Conservation (phyloP, 1,140 invertebrate genomes). For the Pogonomyrmex californicus region DNA sequence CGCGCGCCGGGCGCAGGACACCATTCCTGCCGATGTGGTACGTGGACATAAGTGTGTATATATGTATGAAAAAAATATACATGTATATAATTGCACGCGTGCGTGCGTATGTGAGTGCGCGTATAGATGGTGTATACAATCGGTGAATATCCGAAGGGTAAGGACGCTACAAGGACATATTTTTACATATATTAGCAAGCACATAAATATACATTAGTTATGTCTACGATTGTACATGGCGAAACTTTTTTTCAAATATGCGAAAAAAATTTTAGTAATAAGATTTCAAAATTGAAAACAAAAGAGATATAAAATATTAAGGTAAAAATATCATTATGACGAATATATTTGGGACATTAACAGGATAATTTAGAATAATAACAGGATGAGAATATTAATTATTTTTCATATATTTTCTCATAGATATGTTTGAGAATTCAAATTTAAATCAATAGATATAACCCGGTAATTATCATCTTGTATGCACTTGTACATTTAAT, state of each 20-base stretch:
- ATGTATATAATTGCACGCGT: conserved; percentile 48
- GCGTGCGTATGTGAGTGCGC: too few species aligned
- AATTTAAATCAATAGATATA: too few species aligned
- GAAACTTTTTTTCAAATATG: conserved; percentile 11
- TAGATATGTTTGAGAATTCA: too few species aligned
- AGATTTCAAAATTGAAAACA: not conserved
- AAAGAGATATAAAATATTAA: not conserved
- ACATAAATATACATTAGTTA: conserved; percentile 31
- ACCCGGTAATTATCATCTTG: too few species aligned
- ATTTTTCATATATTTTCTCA: too few species aligned
- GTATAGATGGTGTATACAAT: too few species aligned
- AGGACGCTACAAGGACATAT: conserved; percentile 86
- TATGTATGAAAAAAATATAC: conserved; percentile 67
- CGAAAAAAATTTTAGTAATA: too few species aligned
- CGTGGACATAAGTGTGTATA: conserved; percentile 50
- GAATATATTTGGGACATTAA: not conserved
- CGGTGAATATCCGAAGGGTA: conserved; percentile 85
- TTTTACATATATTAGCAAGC: conserved; percentile 69
- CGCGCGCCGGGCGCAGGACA: too few species aligned
- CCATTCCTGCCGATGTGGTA: too few species aligned
- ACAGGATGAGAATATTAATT: too few species aligned
- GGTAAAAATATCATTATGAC: not conserved
- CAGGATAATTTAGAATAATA: too few species aligned
- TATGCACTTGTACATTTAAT: not conserved
- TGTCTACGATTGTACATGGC: conserved; percentile 14